These are phyloP conservation scores for Augochlora pura DNA, from an alignment of 1,140 invertebrate genomes.

Conservation along the genomic window DNA sequence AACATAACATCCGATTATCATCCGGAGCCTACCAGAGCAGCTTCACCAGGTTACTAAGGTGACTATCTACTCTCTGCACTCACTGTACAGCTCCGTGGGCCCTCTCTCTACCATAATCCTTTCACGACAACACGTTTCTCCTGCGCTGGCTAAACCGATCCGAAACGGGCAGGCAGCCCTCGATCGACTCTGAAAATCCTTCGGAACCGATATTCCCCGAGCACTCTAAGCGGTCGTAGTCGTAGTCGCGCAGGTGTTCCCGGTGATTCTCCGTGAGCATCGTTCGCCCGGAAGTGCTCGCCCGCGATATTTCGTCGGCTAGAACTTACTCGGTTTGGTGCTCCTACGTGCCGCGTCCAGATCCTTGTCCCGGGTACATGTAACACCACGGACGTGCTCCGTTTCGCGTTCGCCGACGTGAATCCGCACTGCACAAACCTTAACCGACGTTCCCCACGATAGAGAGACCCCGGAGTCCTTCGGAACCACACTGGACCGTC, in stretches of 20 bases:
- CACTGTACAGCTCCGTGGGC: no score
- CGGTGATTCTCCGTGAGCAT: no score
- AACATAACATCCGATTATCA: no score
- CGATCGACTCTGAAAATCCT: no score
- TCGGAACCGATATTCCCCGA: no score
- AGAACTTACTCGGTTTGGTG: conserved; percentile 60
- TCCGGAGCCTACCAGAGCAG: no score
- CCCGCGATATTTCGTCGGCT: no score
- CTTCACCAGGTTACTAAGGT: no score
- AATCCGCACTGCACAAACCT: conserved; percentile 55
- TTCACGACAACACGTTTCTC: background rate
- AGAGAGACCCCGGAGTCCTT: background rate
- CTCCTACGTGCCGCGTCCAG: conserved; percentile 57
- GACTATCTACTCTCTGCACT: no score
- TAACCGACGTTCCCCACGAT: background rate
- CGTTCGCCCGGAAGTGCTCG: background rate
- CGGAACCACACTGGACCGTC: background rate
- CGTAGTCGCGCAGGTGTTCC: background rate
- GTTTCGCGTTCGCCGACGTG: conserved; percentile 15
- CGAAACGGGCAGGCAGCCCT: no score
- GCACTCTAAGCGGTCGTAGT: no score
- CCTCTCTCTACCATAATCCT: background rate
- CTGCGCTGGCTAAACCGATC: no score
- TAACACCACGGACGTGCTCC: conserved; percentile 48
- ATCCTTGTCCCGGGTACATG: conserved; percentile 58